Percentiles rank a stretch among this genome's conserved stretches.
Evolutionary conservation across 1,140 invertebrate species (phyloP).

Genomic region (Scaptomyza pallida): DNA sequence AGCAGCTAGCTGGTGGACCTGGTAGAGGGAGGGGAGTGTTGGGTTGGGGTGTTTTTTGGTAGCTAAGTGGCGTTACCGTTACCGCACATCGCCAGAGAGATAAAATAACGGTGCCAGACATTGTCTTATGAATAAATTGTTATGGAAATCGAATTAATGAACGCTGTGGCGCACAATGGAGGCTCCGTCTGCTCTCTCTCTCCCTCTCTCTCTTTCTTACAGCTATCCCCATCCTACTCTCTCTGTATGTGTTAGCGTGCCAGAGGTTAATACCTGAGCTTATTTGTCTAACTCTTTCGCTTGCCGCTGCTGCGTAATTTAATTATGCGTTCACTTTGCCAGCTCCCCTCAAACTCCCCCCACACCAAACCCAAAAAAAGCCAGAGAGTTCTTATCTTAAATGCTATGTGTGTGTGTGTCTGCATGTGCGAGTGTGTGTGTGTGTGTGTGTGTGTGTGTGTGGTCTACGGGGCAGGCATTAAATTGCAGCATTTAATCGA

Average conservation of each 20-base stretch:
- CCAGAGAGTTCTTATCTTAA: conserved; percentile 66
- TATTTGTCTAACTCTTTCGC: conserved; percentile 84
- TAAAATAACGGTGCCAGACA: conserved; percentile 84
- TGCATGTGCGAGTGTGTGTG: conserved; percentile 25
- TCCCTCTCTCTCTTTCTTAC: conserved; percentile 1
- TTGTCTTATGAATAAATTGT: conserved; percentile 84
- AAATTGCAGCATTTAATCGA: conserved; percentile 81
- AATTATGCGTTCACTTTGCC: conserved; percentile 83
- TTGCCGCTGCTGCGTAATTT: conserved; percentile 78
- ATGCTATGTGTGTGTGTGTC: conserved; percentile 57
- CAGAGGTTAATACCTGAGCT: conserved; percentile 84
- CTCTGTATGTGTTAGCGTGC: conserved; percentile 56
- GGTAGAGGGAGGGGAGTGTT: neutral
- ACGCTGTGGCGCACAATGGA: conserved; percentile 78
- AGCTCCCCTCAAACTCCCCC: conserved; percentile 32
- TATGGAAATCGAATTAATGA: conserved; percentile 84
- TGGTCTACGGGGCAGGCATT: conserved; percentile 44
- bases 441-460: conserved; percentile 32
- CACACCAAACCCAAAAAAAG: neutral
- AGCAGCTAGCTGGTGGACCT: neutral
- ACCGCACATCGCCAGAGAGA: conserved; percentile 83
- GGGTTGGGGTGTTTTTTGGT: conserved; percentile 19
- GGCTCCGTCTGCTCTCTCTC: conserved; percentile 24
- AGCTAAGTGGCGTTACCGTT: conserved; percentile 82
- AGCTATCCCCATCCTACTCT: neutral